Conservation (phyloP, 2,113 vertebrate species). For the Macrotus californicus region DNA sequence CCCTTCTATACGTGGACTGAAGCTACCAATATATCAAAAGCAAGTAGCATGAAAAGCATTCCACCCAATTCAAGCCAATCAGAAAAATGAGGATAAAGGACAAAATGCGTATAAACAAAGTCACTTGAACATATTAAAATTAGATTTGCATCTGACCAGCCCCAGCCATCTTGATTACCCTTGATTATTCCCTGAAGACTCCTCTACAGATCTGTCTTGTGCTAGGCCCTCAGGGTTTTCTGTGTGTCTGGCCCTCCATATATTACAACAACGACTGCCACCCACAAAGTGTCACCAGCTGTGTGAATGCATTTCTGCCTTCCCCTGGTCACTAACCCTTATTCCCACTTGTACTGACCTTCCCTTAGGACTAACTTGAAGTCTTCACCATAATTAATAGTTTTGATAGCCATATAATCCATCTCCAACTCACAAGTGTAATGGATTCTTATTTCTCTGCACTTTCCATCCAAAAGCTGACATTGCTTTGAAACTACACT, state of each 20-base stretch:
- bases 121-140: neutral
- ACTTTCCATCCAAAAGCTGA: neutral
- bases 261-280: neutral
- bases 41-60: neutral
- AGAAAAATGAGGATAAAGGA: neutral
- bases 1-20: neutral
- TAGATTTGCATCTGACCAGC: neutral
- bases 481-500: neutral
- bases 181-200: neutral
- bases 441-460: constrained; percentile 11
- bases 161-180: neutral
- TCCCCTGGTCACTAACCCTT: neutral
- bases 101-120: neutral
- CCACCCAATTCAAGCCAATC: neutral
- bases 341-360: constrained; percentile 30
- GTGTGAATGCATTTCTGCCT: constrained; percentile 1
- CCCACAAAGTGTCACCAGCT: neutral
- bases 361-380: neutral
- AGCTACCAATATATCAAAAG: neutral
- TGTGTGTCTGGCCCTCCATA: neutral
- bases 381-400: constrained; percentile 55
- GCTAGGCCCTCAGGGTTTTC: neutral
- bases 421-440: neutral
- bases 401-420: constrained; percentile 17
- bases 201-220: neutral